These are phyloP conservation scores for Cacatua alba DNA, from an alignment of 2,113 vertebrate genomes.

Conservation along the genomic window DNA sequence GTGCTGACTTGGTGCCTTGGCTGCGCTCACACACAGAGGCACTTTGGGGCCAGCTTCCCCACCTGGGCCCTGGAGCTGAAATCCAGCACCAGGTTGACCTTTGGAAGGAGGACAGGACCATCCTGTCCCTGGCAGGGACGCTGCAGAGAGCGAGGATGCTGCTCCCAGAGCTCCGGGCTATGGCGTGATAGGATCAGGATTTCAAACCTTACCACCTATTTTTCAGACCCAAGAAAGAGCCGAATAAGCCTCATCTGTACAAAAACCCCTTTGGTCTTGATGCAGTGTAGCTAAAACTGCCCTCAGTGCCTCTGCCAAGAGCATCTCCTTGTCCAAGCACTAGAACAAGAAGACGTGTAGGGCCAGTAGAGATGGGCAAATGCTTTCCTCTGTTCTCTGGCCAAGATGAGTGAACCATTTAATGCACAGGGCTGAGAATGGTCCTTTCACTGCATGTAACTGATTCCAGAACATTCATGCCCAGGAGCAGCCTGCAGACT, in stretches of 20 bases:
- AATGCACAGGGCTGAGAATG: not conserved
- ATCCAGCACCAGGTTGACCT: conserved; percentile 40
- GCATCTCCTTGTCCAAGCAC: not conserved
- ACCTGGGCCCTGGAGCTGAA: conserved; percentile 53
- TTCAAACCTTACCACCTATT: not conserved
- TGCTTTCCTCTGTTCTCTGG: not conserved
- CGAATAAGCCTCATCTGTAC: not conserved
- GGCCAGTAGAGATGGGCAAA: not conserved
- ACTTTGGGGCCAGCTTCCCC: conserved; percentile 9
- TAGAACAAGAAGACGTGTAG: not conserved
- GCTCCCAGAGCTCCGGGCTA: not conserved
- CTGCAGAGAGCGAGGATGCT: fast-evolving
- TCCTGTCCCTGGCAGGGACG: not conserved
- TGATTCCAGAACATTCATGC: not conserved
- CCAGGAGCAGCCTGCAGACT: not conserved
- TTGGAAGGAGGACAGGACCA: not conserved
- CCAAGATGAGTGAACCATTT: fast-evolving
- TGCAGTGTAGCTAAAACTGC: not conserved
- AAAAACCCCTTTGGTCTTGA: not conserved
- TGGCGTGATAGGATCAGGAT: not conserved
- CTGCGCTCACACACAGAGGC: fast-evolving
- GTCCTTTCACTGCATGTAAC: not conserved
- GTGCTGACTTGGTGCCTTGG: conserved; percentile 25
- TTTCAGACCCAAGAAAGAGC: not conserved
- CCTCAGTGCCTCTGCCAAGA: not conserved